A percentile compares a stretch with the other conserved stretches of the same genome.
Conservation (phyloP, 1,140 invertebrate genomes). For the Sweltsa coloradensis region DNA sequence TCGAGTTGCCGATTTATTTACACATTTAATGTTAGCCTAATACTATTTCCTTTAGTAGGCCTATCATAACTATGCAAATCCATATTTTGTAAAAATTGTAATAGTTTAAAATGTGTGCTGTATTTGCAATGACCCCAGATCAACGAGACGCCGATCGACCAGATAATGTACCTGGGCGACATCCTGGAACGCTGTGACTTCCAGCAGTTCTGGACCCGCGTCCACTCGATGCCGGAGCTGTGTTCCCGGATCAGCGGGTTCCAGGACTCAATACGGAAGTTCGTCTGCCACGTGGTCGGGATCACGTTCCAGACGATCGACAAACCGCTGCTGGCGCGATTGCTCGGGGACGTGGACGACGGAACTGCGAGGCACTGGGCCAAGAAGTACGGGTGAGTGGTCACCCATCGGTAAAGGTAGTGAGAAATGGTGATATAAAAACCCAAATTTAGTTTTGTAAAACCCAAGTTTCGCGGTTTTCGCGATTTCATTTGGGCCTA, state of each 20-base stretch:
- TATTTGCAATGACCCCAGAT: too few species aligned
- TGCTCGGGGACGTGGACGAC: conserved; percentile 77
- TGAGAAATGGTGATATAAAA: too few species aligned
- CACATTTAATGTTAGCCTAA: too few species aligned
- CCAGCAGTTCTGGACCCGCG: conserved; percentile 73
- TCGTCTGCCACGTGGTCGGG: conserved; percentile 93
- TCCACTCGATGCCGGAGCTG: conserved; percentile 55
- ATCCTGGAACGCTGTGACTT: conserved; percentile 91
- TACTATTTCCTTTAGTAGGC: too few species aligned
- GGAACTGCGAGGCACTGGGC: neutral
- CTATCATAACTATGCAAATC: too few species aligned
- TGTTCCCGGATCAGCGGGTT: conserved; percentile 75
- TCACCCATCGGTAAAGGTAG: too few species aligned
- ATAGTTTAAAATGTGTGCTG: too few species aligned
- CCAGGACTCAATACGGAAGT: conserved; percentile 92
- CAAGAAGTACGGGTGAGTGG: neutral
- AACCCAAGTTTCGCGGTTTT: too few species aligned
- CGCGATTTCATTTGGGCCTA: too few species aligned
- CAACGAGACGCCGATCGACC: conserved; percentile 66
- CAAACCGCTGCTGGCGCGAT: conserved; percentile 60
- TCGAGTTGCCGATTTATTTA: too few species aligned
- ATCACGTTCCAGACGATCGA: conserved; percentile 95
- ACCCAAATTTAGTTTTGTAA: conserved; percentile 23
- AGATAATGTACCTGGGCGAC: conserved; percentile 81
- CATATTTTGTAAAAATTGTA: too few species aligned